Conservation (phyloP, 1,140 invertebrate genomes). For the Neomicropteryx cornuta region DNA sequence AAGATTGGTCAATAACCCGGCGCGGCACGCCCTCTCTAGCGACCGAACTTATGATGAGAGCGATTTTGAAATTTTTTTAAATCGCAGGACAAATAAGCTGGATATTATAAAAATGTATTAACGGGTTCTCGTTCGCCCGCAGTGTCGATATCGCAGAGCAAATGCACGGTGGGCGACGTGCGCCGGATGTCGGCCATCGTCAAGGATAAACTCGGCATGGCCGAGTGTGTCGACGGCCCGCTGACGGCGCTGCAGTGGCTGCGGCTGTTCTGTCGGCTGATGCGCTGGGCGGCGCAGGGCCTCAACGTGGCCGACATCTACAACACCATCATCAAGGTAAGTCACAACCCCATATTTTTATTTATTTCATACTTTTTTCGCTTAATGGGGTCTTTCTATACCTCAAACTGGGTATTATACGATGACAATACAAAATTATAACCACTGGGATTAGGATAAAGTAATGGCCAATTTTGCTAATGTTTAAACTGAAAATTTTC, state of each 20-base stretch:
- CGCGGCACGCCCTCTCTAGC: no score
- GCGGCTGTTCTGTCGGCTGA: conserved; percentile 48
- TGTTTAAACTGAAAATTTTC: no score
- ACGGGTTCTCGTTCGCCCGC: conserved; percentile 13
- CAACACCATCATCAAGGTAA: no score
- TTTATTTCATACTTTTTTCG: no score
- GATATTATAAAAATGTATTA: not conserved
- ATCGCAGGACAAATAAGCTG: not conserved
- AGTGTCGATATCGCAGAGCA: conserved; percentile 55
- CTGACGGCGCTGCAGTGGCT: conserved; percentile 56
- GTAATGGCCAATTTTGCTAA: no score
- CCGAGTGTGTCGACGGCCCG: conserved; percentile 37
- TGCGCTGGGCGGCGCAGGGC: conserved; percentile 39
- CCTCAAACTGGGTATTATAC: no score
- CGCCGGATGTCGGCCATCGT: conserved; percentile 63
- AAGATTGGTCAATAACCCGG: no score
- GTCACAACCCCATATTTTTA: no score
- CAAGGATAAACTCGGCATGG: conserved; percentile 53
- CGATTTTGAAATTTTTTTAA: not conserved
- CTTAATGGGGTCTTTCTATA: no score
- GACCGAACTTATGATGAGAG: no score
- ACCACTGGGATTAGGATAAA: no score
- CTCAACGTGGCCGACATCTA: conserved; percentile 35
- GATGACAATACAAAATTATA: no score
- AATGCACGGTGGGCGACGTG: conserved; percentile 63